Base-by-base conservation (phyloP, 2,797 vertebrate species). In the Buphagus erythrorhynchus region DNA sequence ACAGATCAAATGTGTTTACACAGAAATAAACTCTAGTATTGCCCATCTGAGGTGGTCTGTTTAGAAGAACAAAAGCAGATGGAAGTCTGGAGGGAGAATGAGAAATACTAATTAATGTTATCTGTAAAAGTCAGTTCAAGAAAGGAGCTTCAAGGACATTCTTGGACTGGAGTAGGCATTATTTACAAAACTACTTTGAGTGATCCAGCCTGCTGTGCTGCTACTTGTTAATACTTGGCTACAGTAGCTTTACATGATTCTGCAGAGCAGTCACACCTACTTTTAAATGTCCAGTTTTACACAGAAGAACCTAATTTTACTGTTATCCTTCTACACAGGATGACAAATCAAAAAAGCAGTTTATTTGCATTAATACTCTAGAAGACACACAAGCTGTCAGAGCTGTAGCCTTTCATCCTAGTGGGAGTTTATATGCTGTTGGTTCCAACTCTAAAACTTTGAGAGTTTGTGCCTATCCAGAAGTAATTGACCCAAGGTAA, bases 371-470 rank as follows among this genome's bases (percentile, higher is more conserved):
- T 91, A 99, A 97, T 95, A 99, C 99, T 72, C 97, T 99, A 21
- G 99, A 99, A 97, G 99, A 99, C 95, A 99, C 99, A 3, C 99
- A 99, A 97, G 99, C 99, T 21, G 98, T 99, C 68, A 98, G 99
- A 74, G 99, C 99, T 4, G 99, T 99, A 90, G 99, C 99, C 89
- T 99, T 99, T 97, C 99, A 99, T 97, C 99, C 99, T 31, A 98
- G 98, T 42, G 99, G 99, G 62, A 97, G 96, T 24, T 98, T 99
- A 42, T 99, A 99, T 76, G 99, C 99, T 43, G 98, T 99, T 12
- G 99, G 99, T 85, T 99, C 99, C 91, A 99, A 99, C 98, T 99
- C 99, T 16, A 99, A 99, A 98, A 99, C 99, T 21, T 97, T 99
- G 92, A 98, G 99, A 93, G 99, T 99, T 29, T 99, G 99, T 95